phyloP scores from a whole-genome alignment of 2,888 invertebrate species.

The Apodemia hepburni region DNA sequence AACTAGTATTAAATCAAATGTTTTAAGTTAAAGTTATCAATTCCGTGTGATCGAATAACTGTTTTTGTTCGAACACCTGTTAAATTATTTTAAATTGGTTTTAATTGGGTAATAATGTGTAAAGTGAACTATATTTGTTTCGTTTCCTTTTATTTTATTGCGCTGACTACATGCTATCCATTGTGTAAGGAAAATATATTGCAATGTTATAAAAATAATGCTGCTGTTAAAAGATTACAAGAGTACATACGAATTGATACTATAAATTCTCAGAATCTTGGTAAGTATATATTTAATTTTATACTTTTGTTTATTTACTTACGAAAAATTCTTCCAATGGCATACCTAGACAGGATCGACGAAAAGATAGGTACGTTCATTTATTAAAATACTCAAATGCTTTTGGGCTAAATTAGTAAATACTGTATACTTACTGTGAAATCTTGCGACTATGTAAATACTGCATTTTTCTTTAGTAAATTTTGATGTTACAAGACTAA shows the following conservation, averaged over 20 bases:
- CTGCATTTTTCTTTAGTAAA: too few species aligned
- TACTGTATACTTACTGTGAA: too few species aligned
- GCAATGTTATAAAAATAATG: slow-evolving; percentile 34
- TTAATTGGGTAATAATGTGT: background rate
- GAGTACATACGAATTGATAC: slow-evolving; percentile 56
- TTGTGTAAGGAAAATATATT: background rate
- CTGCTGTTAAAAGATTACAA: slow-evolving; percentile 43
- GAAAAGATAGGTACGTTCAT: too few species aligned
- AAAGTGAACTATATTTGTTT: background rate
- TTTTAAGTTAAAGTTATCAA: too few species aligned
- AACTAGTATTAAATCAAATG: too few species aligned
- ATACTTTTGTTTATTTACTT: background rate
- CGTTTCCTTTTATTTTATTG: background rate
- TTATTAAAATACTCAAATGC: too few species aligned
- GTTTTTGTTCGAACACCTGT: background rate
- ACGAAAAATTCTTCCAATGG: too few species aligned
- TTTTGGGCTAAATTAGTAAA: too few species aligned
- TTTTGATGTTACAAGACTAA: too few species aligned
- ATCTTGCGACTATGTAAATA: too few species aligned
- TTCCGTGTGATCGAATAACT: too few species aligned
- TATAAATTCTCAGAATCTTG: slow-evolving; percentile 42
- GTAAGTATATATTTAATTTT: slow-evolving; percentile 35
- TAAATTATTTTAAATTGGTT: background rate
- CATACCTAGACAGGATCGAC: too few species aligned
- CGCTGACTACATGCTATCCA: background rate